phyloP scores from a whole-genome alignment of 2,113 vertebrate species.

The Natator depressus region DNA sequence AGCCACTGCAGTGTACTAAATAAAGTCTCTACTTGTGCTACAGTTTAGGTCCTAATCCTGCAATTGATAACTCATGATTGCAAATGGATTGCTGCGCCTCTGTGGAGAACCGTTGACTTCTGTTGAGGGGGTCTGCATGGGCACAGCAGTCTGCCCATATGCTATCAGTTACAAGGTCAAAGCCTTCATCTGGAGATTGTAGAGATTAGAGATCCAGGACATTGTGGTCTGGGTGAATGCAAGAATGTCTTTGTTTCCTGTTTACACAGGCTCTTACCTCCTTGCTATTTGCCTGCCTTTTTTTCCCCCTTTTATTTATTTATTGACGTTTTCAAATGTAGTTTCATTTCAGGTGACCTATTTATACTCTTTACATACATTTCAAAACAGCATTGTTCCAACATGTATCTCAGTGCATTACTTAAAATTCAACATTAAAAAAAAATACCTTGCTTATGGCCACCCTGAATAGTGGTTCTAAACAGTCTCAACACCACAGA shows the following conservation, averaged over 20 bases:
- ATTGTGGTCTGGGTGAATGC: not conserved
- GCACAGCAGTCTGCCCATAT: slow-evolving; percentile 9
- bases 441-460: not conserved
- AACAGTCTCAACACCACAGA: not conserved
- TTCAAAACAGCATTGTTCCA: not conserved
- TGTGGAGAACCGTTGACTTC: not conserved
- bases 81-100: slow-evolving; percentile 51
- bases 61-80: slow-evolving; percentile 53
- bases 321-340: not conserved
- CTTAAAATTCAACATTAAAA: not conserved
- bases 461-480: not conserved
- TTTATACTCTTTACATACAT: not conserved
- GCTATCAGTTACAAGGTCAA: slow-evolving; percentile 1
- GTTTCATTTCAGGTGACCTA: not conserved
- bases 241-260: not conserved
- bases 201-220: not conserved
- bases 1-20: slow-evolving; percentile 38
- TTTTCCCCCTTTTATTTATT: not conserved
- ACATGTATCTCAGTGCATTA: not conserved
- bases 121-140: not conserved
- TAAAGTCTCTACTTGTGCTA: slow-evolving; percentile 66
- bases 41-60: slow-evolving; percentile 60
- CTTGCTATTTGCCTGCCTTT: not conserved
- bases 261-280: not conserved
- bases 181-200: not conserved